Evolutionary conservation across 35 echinoderm and acorn worm species (phyloP).

Genomic region (Patiria miniata): DNA sequence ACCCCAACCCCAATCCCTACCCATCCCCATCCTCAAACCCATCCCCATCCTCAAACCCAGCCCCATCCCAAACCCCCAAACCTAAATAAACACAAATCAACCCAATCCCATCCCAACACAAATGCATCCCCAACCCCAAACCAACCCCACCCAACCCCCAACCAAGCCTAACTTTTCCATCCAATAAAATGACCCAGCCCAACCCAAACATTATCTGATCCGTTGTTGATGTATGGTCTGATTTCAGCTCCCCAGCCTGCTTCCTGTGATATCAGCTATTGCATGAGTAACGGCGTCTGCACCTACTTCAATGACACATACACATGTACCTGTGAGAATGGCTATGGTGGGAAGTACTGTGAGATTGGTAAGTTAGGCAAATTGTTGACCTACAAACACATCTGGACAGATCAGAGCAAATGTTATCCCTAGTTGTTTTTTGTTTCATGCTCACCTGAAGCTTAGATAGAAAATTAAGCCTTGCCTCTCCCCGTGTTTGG

Average conservation of each 20-base stretch:
- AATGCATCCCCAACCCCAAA: too few species aligned
- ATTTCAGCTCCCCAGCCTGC: conserved; percentile 34
- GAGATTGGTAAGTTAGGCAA: conserved; percentile 49
- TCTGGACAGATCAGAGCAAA: neutral
- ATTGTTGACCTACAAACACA: neutral
- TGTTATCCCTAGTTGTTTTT: neutral
- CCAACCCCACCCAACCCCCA: too few species aligned
- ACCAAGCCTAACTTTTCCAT: neutral
- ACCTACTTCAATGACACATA: conserved; percentile 37
- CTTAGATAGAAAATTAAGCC: too few species aligned
- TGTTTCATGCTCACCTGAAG: too few species aligned
- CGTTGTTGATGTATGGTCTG: too few species aligned
- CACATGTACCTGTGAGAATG: conserved; percentile 52
- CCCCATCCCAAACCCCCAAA: too few species aligned
- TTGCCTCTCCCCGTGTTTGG: too few species aligned
- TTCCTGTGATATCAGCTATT: conserved; percentile 32
- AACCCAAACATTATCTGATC: neutral
- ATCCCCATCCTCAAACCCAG: too few species aligned
- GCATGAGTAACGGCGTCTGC: conserved; percentile 53
- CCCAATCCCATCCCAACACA: too few species aligned
- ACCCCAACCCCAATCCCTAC: too few species aligned
- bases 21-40: too few species aligned
- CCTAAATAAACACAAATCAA: too few species aligned
- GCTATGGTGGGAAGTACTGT: conserved; percentile 65
- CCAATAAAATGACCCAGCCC: neutral